These are phyloP conservation scores for Cotesia typhae DNA, from an alignment of 1,140 invertebrate genomes.

Conservation along the genomic window DNA sequence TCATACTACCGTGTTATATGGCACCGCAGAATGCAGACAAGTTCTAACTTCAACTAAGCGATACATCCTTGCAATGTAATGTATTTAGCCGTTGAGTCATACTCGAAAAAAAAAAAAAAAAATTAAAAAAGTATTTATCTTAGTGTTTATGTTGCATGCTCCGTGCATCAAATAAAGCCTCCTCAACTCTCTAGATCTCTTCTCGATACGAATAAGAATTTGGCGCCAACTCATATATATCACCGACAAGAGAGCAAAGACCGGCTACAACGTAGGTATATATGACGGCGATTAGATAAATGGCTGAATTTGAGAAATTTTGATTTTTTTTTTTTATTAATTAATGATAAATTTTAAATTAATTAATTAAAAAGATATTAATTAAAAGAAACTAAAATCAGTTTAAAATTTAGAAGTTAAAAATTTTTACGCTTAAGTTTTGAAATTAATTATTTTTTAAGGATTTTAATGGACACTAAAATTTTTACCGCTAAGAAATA, in stretches of 20 bases:
- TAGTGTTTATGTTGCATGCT: not conserved
- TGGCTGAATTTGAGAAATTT: too few species aligned
- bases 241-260: constrained; percentile 5
- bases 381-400: too few species aligned
- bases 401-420: too few species aligned
- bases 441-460: too few species aligned
- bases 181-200: not conserved
- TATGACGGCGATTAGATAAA: not conserved
- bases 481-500: too few species aligned
- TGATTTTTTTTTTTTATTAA: too few species aligned
- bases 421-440: too few species aligned
- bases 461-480: too few species aligned
- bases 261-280: constrained; percentile 24
- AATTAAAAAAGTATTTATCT: too few species aligned
- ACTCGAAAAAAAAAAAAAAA: not conserved
- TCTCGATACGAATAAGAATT: constrained; percentile 19
- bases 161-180: not conserved
- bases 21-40: not conserved
- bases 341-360: too few species aligned
- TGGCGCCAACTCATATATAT: constrained; percentile 12
- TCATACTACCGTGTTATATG: not conserved
- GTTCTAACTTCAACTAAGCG: not conserved
- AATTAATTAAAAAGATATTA: too few species aligned
- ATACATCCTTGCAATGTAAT: constrained; percentile 1
- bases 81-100: constrained; percentile 15